Evolutionary conservation across 2,797 vertebrate genomes (phyloP).

Genomic region (Typhlichthys eigenmanni): DNA sequence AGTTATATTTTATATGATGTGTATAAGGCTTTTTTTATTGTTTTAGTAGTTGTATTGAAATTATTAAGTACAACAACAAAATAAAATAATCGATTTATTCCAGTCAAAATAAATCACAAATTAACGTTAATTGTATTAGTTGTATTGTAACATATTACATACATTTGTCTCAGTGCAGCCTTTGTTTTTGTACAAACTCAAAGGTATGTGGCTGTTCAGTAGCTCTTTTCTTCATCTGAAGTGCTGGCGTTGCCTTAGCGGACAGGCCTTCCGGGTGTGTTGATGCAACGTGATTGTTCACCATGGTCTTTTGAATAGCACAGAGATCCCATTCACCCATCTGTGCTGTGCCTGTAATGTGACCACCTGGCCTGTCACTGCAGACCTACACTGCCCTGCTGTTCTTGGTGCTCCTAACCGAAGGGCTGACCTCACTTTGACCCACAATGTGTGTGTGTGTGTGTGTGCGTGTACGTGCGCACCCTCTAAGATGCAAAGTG

Average conservation of each 20-base stretch:
- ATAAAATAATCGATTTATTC: no score
- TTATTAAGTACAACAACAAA: no score
- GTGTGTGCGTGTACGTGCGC: constrained; percentile 10
- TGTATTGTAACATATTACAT: neutral
- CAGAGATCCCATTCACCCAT: constrained; percentile 14
- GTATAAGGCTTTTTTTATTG: no score
- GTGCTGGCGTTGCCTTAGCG: neutral
- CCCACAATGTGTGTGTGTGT: constrained; percentile 39
- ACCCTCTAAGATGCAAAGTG: constrained; percentile 52
- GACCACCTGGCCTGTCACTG: constrained; percentile 19
- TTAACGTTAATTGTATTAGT: neutral
- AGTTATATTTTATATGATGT: no score
- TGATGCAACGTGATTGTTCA: no score
- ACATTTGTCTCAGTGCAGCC: no score
- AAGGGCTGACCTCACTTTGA: constrained; percentile 55
- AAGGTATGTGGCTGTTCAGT: neutral
- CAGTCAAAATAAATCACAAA: no score
- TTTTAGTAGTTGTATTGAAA: no score
- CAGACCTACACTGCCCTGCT: constrained; percentile 29
- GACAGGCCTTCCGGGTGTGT: no score
- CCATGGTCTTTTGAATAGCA: neutral
- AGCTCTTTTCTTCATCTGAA: neutral
- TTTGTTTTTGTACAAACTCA: no score
- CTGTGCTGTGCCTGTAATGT: constrained; percentile 17
- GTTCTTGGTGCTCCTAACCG: constrained; percentile 25